A percentile compares a stretch with the other conserved stretches of the same genome.
These are phyloP conservation scores for Polymixis lichenea DNA, from an alignment of 2,888 invertebrate species.

Conservation along the genomic window DNA sequence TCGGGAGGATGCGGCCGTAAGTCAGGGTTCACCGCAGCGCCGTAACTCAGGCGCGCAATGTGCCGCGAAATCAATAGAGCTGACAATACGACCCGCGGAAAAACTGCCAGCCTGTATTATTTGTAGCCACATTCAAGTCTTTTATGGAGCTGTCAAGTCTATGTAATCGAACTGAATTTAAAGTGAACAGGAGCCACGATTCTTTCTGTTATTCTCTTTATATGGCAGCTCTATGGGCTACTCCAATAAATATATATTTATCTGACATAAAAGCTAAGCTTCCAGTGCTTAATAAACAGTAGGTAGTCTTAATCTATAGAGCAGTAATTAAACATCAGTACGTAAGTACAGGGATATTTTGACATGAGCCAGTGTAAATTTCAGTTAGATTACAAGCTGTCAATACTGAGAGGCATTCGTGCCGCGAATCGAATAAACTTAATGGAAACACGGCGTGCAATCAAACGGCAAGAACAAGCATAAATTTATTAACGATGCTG, in stretches of 20 bases:
- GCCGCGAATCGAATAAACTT: conserved; percentile 84
- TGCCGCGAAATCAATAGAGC: conserved; percentile 89
- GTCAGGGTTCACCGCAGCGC: conserved; percentile 84
- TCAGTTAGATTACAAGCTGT: conserved; percentile 81
- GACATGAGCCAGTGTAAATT: conserved; percentile 75
- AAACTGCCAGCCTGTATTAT: conserved; percentile 62
- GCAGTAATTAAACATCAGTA: conserved; percentile 61
- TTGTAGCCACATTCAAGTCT: conserved; percentile 56
- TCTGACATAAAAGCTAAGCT: conserved; percentile 25
- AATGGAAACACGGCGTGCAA: conserved; percentile 86
- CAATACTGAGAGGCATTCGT: conserved; percentile 78
- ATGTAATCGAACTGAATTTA: conserved; percentile 61
- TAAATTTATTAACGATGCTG: conserved; percentile 90
- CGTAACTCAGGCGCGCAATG: conserved; percentile 87
- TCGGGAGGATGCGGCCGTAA: conserved; percentile 82
- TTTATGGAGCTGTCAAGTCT: conserved; percentile 67
- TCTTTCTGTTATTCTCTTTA: conserved; percentile 17
- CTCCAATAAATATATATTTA: conserved; percentile 37
- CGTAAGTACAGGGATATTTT: conserved; percentile 66
- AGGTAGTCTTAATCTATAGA: conserved; percentile 42
- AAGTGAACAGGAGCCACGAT: conserved; percentile 26
- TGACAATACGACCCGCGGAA: conserved; percentile 71
- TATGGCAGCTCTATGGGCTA: not conserved
- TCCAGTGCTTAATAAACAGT: conserved; percentile 39
- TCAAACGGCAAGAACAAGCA: conserved; percentile 89